Base-by-base conservation (phyloP, 2,113 vertebrate species). In the Emydocephalus ijimae region DNA sequence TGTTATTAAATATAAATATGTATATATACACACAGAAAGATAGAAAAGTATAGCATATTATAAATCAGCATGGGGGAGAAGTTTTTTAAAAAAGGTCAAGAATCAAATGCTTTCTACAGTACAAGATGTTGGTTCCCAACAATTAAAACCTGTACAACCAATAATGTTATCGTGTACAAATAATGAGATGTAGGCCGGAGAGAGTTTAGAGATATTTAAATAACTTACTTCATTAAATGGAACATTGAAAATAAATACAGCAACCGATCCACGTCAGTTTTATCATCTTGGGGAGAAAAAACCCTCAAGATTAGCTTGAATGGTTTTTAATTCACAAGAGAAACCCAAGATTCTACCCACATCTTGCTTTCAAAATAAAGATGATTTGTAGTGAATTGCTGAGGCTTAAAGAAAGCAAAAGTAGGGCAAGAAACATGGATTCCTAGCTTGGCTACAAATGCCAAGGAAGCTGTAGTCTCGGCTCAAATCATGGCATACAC, bases 261-360 rank as follows among this genome's bases (percentile, higher is more conserved):
- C 34, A 21, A 69, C n/a, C 23, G 18, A 92, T 26, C 39, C 21
- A 50, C 86, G 89, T 90, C 92, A 93, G 69, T 93, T 90, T 61
- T 87, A 64, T 5, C 12, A 61, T 57, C 61, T 48, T 3, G 34
- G 34, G 2, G 0, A 3, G 3, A 52, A 54, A 56, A 26, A 12
- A 1, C 15, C n/a, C 34, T 48, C 2, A n/a, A 34, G 81, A 34
- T 50, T 43, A 50, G 26, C 18, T n/a, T 12, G 45, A 43, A n/a
- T 45, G n/a, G 1, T 34, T 74, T 61, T 52, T 34, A 50, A 34
- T 39, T 50, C 29, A 23, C 5, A 12, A 18, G 11, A 39, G 3
- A n/a, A 15, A 23, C 21, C n/a, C 56, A 15, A 50, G 85, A 88
- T 69, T 69, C 43, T 56, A 5, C 18, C 10, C 34, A 11, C 39